Base-by-base conservation (phyloP, 1,140 invertebrate genomes). In the Oncopodura yosiiana region DNA sequence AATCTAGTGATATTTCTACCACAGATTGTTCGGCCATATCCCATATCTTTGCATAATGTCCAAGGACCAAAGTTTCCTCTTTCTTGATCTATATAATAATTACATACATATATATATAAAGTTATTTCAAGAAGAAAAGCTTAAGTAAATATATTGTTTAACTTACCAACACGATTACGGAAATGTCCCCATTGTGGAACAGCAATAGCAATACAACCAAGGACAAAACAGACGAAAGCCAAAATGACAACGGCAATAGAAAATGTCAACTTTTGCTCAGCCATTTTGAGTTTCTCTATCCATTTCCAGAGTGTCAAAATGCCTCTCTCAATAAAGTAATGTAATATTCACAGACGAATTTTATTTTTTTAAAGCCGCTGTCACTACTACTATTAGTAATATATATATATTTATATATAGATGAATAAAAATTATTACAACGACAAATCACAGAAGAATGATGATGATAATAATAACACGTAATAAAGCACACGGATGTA, bases 61-160 rank as follows among this genome's bases (percentile, higher is more conserved):
- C 85, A 90, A 66, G 84, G 85, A 58, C 86, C 84, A 68, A 88
- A 90, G 71, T 88, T 87, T 41, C 86, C 86, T 56, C 75, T 75
- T 68, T 88, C 86, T 53, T 71, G 74, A 49, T 73, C 75, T 46
- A 73, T 69, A 52, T 53, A 44, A 44, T 5, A 50, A 36, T 43
- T 32, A 16, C 3, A 49, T 19, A 8, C 49, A 23, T 21, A 3
- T 19, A 8, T 14, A 6, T 50, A 16, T 39, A 9, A 21, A 36
- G 16, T 30, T 24, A 45, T 8, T 49, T n/a, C 16, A 16, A 34
- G 6, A 11, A 18, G 11, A 23, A 53, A 36, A 23, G 19, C 5
- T 3, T 12, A 3, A 27, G n/a, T 9, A 23, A 48, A 12, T 4
- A 38, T 6, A 12, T 5, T 12, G 5, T 44, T 51, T 14, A 30